phyloP scores from a whole-genome alignment of 2,888 invertebrate genomes.

The Aporophyla lueneburgensis region DNA sequence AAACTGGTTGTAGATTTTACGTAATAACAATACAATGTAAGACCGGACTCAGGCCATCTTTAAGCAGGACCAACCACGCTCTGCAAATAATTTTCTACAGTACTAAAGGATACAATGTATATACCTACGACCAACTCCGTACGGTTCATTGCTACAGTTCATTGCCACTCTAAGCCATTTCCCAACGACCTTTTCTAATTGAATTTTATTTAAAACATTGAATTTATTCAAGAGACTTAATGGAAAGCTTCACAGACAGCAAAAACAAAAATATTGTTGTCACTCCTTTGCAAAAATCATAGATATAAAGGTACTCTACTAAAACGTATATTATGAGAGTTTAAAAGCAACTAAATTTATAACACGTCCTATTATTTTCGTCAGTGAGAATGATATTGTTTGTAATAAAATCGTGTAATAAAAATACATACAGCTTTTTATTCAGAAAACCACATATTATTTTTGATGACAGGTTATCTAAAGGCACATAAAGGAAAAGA shows the following conservation, averaged over 20 bases:
- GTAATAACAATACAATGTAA: not conserved
- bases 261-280: not conserved
- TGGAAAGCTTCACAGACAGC: conserved; percentile 2
- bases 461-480: conserved; percentile 42
- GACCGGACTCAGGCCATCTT: not conserved
- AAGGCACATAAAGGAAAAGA: conserved; percentile 42
- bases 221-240: not conserved
- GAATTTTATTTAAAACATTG: too few species aligned
- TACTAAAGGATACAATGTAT: too few species aligned
- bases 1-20: conserved; percentile 3
- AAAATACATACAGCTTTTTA: conserved; percentile 11
- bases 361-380: not conserved
- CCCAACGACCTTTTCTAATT: not conserved
- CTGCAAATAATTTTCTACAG: not conserved
- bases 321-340: not conserved
- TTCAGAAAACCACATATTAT: conserved; percentile 21
- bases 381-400: not conserved
- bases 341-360: not conserved
- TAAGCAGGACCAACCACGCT: not conserved
- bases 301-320: too few species aligned
- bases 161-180: not conserved
- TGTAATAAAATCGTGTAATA: conserved; percentile 10
- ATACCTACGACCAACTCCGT: not conserved
- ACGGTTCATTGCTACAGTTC: conserved; percentile 8
- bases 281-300: not conserved